Evolutionary conservation across 2,113 vertebrate genomes (phyloP).

Genomic region (Rhinogobius similis): DNA sequence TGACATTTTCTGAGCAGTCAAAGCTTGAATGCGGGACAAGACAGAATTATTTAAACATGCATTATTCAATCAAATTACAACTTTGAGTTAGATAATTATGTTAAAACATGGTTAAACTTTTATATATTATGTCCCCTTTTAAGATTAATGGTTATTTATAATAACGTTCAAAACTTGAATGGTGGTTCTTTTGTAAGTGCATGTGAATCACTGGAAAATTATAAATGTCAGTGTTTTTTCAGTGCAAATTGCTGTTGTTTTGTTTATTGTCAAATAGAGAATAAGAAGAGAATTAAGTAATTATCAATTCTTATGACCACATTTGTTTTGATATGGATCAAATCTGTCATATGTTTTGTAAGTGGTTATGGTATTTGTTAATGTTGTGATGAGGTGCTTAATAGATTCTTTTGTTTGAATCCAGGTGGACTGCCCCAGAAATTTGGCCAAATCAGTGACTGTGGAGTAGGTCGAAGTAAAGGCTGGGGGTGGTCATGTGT

Average conservation of each 20-base stretch:
- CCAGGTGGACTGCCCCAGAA: conserved; percentile 98
- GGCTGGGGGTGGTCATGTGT: conserved; percentile 18
- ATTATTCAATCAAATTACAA: too few relatives aligned
- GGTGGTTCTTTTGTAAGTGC: too few relatives aligned
- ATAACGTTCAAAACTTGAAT: not conserved
- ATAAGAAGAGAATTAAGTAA: not conserved
- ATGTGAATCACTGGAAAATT: too few relatives aligned
- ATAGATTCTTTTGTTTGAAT: conserved; percentile 1
- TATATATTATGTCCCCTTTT: too few relatives aligned
- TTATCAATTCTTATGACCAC: too few relatives aligned
- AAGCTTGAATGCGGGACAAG: too few relatives aligned
- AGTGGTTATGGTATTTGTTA: not conserved
- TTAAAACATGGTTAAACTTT: too few relatives aligned
- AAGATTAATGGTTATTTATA: not conserved
- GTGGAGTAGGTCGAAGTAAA: conserved; percentile 81
- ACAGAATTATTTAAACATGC: too few relatives aligned
- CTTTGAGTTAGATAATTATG: too few relatives aligned
- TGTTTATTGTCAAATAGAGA: not conserved
- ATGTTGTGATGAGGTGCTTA: not conserved
- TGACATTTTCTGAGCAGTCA: too few relatives aligned
- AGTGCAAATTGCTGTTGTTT: not conserved
- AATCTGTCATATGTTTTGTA: not conserved
- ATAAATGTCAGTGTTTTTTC: too few relatives aligned
- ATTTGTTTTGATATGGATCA: too few relatives aligned
- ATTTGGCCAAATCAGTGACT: conserved; percentile 97